Conservation (phyloP, 2,113 vertebrate genomes). For the Anseranas semipalmata region DNA sequence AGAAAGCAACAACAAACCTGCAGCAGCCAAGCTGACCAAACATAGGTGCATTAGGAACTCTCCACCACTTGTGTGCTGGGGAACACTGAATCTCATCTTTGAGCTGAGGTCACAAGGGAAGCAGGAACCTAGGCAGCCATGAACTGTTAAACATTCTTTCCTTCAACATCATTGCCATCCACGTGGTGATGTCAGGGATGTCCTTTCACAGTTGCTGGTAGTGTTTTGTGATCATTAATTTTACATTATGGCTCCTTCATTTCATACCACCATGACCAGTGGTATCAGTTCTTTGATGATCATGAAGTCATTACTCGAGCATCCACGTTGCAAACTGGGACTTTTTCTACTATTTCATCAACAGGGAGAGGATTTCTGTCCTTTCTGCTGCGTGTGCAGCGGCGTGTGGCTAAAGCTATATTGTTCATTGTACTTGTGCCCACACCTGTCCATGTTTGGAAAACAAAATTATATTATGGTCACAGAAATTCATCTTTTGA, state of each 20-base stretch:
- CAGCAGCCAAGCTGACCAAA: background rate
- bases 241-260: background rate
- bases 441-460: background rate
- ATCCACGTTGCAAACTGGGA: background rate
- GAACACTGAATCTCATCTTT: background rate
- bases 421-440: background rate
- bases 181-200: background rate
- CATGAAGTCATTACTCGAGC: background rate
- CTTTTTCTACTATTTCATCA: background rate
- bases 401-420: rapidly evolving
- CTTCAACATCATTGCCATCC: background rate
- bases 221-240: background rate
- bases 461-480: background rate
- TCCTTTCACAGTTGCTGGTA: background rate
- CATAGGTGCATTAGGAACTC: background rate
- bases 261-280: background rate
- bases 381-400: background rate
- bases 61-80: background rate
- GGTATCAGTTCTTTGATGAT: background rate
- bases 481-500: background rate
- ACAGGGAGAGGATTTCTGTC: background rate
- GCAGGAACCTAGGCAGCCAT: background rate
- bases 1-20: background rate
- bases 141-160: background rate
- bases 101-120: background rate